Conservation (phyloP, 2,888 invertebrate species). For the Ceraclea dissimilis region DNA sequence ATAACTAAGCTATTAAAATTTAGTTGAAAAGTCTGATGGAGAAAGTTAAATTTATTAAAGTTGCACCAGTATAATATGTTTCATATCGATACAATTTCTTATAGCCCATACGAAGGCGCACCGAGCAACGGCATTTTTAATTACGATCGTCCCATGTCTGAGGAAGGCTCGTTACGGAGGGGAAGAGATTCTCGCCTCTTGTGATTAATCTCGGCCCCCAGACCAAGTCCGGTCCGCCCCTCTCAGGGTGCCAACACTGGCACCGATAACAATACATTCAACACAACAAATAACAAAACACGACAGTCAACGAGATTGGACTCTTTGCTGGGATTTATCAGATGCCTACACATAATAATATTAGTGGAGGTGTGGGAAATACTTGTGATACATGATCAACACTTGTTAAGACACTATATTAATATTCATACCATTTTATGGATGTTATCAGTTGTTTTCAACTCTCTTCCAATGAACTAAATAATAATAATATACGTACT, state of each 20-base stretch:
- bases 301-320: conserved; percentile 12
- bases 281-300: conserved; percentile 9
- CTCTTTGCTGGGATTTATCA: conserved; percentile 10
- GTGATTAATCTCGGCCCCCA: conserved; percentile 20
- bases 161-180: conserved; percentile 19
- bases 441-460: background rate
- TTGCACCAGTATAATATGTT: background rate
- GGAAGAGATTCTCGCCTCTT: conserved; percentile 18
- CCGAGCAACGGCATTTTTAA: conserved; percentile 25
- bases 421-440: conserved; percentile 8
- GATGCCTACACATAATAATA: background rate
- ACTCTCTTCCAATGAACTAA: background rate
- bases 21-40: too few relatives aligned
- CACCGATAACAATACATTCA: conserved; percentile 5
- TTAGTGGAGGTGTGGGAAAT: conserved; percentile 15
- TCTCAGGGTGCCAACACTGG: conserved; percentile 17
- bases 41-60: too few relatives aligned
- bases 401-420: conserved; percentile 16
- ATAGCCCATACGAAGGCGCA: conserved; percentile 12
- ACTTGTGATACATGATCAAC: conserved; percentile 17
- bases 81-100: conserved; percentile 7
- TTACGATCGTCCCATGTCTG: conserved; percentile 23
- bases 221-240: conserved; percentile 9
- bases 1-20: too few relatives aligned
- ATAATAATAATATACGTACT: too few relatives aligned